phyloP scores from a whole-genome alignment of 2,888 invertebrate species.

The Caenorhabditis parvicauda region DNA sequence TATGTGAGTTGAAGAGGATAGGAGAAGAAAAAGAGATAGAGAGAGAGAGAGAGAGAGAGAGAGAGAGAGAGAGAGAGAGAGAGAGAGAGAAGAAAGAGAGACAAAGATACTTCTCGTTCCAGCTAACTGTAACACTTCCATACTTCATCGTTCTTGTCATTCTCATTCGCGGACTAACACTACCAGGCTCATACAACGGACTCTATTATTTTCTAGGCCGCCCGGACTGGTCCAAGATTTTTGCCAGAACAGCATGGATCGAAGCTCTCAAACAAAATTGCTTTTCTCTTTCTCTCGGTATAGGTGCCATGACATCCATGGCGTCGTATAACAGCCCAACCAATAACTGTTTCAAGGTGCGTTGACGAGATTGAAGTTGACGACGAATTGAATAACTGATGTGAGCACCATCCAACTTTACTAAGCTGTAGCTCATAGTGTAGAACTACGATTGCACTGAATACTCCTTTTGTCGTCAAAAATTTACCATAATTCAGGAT shows the following conservation, averaged over 20 bases:
- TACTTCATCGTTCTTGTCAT: conserved; percentile 51
- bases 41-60: too few relatives aligned
- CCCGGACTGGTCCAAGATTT: conserved; percentile 40
- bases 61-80: too few relatives aligned
- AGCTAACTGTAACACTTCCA: conserved; percentile 48
- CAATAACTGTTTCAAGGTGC: conserved; percentile 47
- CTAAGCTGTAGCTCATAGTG: too few relatives aligned
- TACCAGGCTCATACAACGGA: conserved; percentile 47
- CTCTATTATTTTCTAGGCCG: conserved; percentile 46
- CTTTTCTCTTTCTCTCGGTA: conserved; percentile 54
- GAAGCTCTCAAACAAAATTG: conserved; percentile 54
- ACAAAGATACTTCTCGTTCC: background rate
- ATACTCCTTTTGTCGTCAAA: too few relatives aligned
- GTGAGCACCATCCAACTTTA: too few relatives aligned
- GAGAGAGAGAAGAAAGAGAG: too few relatives aligned
- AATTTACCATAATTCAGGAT: conserved; percentile 41
- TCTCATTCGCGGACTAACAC: conserved; percentile 50
- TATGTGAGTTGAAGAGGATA: too few relatives aligned
- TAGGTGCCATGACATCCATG: conserved; percentile 51
- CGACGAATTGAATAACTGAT: too few relatives aligned
- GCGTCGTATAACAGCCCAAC: conserved; percentile 47
- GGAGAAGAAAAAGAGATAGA: too few relatives aligned
- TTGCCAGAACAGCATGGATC: conserved; percentile 39
- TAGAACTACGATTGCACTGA: background rate
- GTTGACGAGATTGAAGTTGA: background rate